Evolutionary conservation across 2,888 invertebrate genomes (phyloP).

Genomic region (Cheilosia vernalis): DNA sequence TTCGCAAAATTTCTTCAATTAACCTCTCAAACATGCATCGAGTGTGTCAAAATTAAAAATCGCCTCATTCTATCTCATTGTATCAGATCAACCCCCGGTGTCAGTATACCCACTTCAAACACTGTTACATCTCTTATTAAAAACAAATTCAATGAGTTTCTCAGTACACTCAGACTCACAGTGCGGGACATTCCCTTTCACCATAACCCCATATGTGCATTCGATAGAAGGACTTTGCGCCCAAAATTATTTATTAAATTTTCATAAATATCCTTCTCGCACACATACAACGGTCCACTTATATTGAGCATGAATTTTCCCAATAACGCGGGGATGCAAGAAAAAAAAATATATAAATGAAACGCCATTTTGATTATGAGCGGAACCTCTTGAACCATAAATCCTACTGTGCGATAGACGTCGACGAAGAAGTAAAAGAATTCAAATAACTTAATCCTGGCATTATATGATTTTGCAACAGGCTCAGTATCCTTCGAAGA

Average conservation of each 20-base stretch:
- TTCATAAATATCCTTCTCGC: constrained; percentile 55
- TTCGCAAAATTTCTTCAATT: constrained; percentile 33
- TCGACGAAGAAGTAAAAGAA: constrained; percentile 48
- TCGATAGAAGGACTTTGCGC: constrained; percentile 42
- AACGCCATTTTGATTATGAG: constrained; percentile 61
- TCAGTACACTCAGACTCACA: constrained; percentile 5
- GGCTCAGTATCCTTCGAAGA: constrained; percentile 60
- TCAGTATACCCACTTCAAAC: constrained; percentile 41
- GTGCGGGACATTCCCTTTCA: constrained; percentile 33
- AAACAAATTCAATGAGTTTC: constrained; percentile 37
- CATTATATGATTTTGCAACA: constrained; percentile 71
- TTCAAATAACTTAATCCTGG: constrained; percentile 72
- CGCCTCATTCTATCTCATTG: constrained; percentile 63
- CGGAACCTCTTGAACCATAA: constrained; percentile 72
- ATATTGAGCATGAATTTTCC: constrained; percentile 48
- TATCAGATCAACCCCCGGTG: constrained; percentile 46
- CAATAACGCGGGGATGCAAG: constrained; percentile 34
- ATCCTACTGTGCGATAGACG: constrained; percentile 44
- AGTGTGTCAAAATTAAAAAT: constrained; percentile 68
- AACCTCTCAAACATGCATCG: constrained; percentile 54
- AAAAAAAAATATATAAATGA: not conserved
- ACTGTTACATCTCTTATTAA: constrained; percentile 42
- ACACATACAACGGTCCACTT: constrained; percentile 4
- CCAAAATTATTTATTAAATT: constrained; percentile 68
- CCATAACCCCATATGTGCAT: constrained; percentile 13